phyloP scores from a whole-genome alignment of 2,113 vertebrate species.

The pig (Sus scrofa) region T2T-Sscrofa CM000822.6:13911501-13912000 shows the following conservation, averaged over 20 bases:
- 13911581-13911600: not conserved
- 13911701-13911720: not conserved
- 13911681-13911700: not conserved
- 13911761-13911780: no score
- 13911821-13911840: not conserved
- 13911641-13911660: not conserved
- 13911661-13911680: no score
- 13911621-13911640: not conserved
- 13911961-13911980: not conserved
- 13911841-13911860: not conserved
- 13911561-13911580: constrained; percentile 63
- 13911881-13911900: not conserved
- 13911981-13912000: not conserved
- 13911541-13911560: not conserved
- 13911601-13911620: not conserved
- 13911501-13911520: not conserved
- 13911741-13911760: no score
- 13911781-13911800: no score
- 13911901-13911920: not conserved
- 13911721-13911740: not conserved
- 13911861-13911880: not conserved
- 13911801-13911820: no score
- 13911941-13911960: not conserved
- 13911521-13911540: not conserved
- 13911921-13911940: not conserved